phyloP scores from a whole-genome alignment of 2,113 vertebrate species.

The Synodontis membranacea region DNA sequence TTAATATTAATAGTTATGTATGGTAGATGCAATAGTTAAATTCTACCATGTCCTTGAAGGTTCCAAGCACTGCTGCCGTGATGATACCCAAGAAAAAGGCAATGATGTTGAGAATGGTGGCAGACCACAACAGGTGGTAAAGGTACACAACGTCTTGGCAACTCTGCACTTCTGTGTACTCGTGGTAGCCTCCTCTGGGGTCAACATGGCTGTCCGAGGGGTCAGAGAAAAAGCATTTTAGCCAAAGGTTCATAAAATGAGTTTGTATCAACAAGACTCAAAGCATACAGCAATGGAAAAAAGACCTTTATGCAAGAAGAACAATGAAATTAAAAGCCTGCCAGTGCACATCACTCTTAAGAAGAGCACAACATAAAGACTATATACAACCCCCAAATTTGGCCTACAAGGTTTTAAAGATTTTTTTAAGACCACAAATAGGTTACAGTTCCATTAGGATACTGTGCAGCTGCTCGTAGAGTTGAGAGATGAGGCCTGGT shows the following conservation, averaged over 20 bases:
- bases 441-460: constrained; percentile 7
- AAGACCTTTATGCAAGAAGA: constrained; percentile 31
- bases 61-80: constrained; percentile 92
- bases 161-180: constrained; percentile 94
- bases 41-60: constrained; percentile 97
- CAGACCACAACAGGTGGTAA: constrained; percentile 94
- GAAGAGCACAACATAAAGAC: constrained; percentile 37
- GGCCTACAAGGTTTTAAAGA: background rate
- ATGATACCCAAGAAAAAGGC: constrained; percentile 96
- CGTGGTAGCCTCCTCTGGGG: constrained; percentile 87
- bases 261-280: background rate
- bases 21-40: constrained; percentile 2
- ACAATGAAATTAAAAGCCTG: constrained; percentile 10
- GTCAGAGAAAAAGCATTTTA: constrained; percentile 53
- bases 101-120: constrained; percentile 93
- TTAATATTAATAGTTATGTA: background rate
- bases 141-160: constrained; percentile 97
- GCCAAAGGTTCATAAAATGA: background rate
- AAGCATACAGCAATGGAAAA: constrained; percentile 1
- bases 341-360: constrained; percentile 44
- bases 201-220: constrained; percentile 72
- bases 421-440: constrained; percentile 22
- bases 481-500: constrained; percentile 33
- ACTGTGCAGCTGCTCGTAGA: constrained; percentile 32
- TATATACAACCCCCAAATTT: constrained; percentile 22